Base-by-base conservation (phyloP, 2,888 invertebrate genomes). In the Lumbricus terrestris region DNA sequence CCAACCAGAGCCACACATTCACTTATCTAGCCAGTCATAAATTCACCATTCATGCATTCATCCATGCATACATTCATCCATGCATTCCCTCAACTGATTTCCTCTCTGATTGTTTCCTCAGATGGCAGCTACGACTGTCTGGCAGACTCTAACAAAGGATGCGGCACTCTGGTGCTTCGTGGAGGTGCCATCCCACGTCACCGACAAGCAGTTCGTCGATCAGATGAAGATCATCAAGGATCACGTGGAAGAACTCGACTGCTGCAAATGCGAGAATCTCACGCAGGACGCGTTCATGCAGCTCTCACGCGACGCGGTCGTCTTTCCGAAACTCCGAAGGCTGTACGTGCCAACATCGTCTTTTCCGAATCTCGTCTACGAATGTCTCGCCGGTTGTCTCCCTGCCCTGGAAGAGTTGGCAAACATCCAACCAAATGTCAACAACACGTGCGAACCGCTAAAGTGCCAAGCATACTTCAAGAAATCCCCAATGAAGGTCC, bases 361-460 rank as follows among this genome's bases (percentile, higher is more conserved):
- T 29, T 91, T 90, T 47, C 90, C 91, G 18, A 90, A 91, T 42
- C 88, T 90, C 29, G 91, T 92, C 4, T 92, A 90, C 88, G 91
- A 90, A 47, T 91, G 91, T 33, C 90, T 92, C 69, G 90, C 91
- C 38, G 88, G 89, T 18, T 89, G 89, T 34, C 91, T 91, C 40
- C 92, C 92, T 11, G 82, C 88, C 35, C 90, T 92, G 18, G 91
- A 92, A 83, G 91, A 91, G 82, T 42, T 92, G 40, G 89, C 90
- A n/a, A 92, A 92, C 69, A 90, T 92, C 11, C 83, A 90, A 33
- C 88, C 91, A 18, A 92, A 92, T 34, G 42, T 88, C 29, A 90
- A 91, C 38, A 91, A 92, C 82, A 91, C 92, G 23, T 91, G 91
- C 42, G 90, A 92, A 88, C 92, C 91, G 34, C 82, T 92, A 37